A percentile compares a stretch with the other conserved stretches of the same genome.
Conservation (phyloP, 1,140 invertebrate species). For the Drosophila malerkotliana region DNA sequence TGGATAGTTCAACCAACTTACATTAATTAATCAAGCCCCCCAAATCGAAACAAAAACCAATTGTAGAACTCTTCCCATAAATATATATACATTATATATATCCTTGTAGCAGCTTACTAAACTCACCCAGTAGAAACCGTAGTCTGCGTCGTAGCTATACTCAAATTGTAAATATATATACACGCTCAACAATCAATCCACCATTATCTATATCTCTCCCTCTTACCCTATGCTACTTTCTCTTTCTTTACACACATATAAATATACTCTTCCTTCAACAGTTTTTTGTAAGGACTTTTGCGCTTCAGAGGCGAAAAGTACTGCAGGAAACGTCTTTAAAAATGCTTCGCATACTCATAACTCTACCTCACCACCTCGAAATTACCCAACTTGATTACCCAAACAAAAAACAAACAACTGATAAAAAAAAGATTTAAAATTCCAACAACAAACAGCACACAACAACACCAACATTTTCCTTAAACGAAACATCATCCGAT, state of each 20-base stretch:
- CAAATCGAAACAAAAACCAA: constrained; percentile 28
- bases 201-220: constrained; percentile 54
- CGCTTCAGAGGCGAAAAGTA: constrained; percentile 58
- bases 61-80: constrained; percentile 28
- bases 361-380: constrained; percentile 57
- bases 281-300: constrained; percentile 66
- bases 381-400: constrained; percentile 24
- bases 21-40: constrained; percentile 36
- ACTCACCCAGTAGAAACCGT: constrained; percentile 75
- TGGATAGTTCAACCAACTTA: constrained; percentile 35
- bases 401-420: constrained; percentile 23
- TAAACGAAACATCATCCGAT: constrained; percentile 30
- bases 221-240: constrained; percentile 50
- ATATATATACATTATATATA: constrained; percentile 48
- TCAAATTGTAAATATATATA: constrained; percentile 73
- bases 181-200: constrained; percentile 66
- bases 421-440: constrained; percentile 11
- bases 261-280: constrained; percentile 40
- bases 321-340: constrained; percentile 58
- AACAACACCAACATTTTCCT: constrained; percentile 55
- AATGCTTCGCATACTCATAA: constrained; percentile 82
- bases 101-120: constrained; percentile 77
- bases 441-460: constrained; percentile 42
- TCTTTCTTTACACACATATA: constrained; percentile 52
- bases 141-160: constrained; percentile 68